Evolutionary conservation across 1,140 invertebrate species (phyloP).

Genomic region (Mycetomoellerius zeteki): DNA sequence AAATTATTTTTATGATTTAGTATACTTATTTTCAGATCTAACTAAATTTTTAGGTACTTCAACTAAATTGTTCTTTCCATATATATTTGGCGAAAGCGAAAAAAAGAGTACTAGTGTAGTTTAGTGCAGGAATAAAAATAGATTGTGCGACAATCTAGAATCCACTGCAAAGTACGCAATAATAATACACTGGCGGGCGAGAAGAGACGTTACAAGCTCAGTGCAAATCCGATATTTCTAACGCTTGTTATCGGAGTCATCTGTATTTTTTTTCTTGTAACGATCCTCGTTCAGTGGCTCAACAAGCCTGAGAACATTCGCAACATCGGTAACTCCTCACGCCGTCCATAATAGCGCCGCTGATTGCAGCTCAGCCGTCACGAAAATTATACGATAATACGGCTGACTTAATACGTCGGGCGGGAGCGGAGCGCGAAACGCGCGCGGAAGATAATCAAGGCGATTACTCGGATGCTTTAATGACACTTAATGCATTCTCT

Average conservation of each 20-base stretch:
- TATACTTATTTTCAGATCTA: too few species aligned
- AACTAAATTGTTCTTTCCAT: too few species aligned
- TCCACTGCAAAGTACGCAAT: neutral
- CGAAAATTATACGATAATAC: constrained; percentile 41
- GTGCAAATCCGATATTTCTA: neutral
- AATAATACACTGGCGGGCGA: neutral
- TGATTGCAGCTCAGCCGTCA: constrained; percentile 30
- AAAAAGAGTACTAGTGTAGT: too few species aligned
- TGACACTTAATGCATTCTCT: constrained; percentile 32
- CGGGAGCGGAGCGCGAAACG: neutral
- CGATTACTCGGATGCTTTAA: constrained; percentile 38
- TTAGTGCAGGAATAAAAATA: too few species aligned
- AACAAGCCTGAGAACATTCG: neutral
- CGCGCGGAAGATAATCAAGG: neutral
- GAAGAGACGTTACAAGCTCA: neutral
- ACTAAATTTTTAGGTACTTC: too few species aligned
- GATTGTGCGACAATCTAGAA: neutral
- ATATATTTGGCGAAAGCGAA: too few species aligned
- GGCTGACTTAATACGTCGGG: constrained; percentile 16
- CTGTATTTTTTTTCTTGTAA: neutral
- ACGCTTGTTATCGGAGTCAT: constrained; percentile 15
- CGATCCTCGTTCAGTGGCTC: constrained; percentile 1
- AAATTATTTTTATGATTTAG: too few species aligned
- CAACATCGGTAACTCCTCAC: neutral
- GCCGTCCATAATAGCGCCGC: constrained; percentile 29